Conservation (phyloP, 30 jellyfish, hydroid and myxozoan genomes). For the Turritopsis rubra region DNA sequence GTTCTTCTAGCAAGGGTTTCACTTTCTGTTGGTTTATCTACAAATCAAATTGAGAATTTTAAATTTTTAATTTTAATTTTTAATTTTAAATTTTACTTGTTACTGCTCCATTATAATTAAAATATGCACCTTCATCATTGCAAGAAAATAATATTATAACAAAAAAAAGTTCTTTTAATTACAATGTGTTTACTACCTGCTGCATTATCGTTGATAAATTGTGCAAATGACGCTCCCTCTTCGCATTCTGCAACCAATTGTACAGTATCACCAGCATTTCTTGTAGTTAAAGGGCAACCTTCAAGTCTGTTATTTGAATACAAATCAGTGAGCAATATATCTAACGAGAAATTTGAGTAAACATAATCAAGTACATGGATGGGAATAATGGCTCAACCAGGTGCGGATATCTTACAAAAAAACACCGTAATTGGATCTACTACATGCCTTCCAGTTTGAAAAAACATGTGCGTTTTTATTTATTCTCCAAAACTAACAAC, state of each 20-base stretch:
- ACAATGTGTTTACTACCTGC: neutral
- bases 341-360: neutral
- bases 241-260: slow-evolving; percentile 26
- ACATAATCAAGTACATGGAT: too few relatives aligned
- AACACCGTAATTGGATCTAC: too few relatives aligned
- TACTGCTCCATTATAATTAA: too few relatives aligned
- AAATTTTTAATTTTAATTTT: too few relatives aligned
- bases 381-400: too few relatives aligned
- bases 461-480: neutral
- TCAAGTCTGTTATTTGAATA: slow-evolving; percentile 11
- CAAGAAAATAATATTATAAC: too few relatives aligned
- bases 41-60: neutral
- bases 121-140: too few relatives aligned
- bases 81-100: too few relatives aligned
- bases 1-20: neutral
- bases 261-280: neutral
- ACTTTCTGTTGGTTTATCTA: neutral
- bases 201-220: slow-evolving; percentile 18
- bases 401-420: too few relatives aligned
- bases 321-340: neutral
- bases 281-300: slow-evolving; percentile 18
- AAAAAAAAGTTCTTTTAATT: neutral
- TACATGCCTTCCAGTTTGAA: too few relatives aligned
- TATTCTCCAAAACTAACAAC: neutral
- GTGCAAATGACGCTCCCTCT: slow-evolving; percentile 26